Conservation (phyloP, 2,888 invertebrate species). For the Thelaira solivaga region DNA sequence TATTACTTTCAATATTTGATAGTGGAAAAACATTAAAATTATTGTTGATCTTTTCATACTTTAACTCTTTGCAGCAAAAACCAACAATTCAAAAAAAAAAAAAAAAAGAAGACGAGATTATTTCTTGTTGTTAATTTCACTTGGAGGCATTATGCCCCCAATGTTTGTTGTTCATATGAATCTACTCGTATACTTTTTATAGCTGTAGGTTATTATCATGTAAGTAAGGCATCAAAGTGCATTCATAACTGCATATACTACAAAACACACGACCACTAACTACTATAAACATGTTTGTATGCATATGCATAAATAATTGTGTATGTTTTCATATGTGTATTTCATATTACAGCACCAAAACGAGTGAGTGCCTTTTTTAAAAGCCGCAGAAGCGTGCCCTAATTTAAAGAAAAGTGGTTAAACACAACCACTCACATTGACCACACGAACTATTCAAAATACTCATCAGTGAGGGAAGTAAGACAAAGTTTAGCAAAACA, state of each 20-base stretch:
- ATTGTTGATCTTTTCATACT: conserved; percentile 18
- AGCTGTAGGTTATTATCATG: conserved; percentile 58
- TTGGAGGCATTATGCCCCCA: conserved; percentile 47
- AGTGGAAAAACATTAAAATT: conserved; percentile 10
- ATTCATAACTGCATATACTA: conserved; percentile 8
- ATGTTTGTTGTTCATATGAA: conserved; percentile 31
- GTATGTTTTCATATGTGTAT: conserved; percentile 4
- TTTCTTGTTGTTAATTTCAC: conserved; percentile 51
- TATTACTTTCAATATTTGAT: conserved; percentile 42
- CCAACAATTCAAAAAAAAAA: conserved; percentile 8
- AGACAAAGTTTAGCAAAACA: conserved; percentile 9
- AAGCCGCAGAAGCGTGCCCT: conserved; percentile 73
- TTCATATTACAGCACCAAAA: conserved; percentile 53
- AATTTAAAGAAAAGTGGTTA: conserved; percentile 73
- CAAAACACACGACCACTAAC: background rate
- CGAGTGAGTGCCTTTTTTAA: conserved; percentile 35
- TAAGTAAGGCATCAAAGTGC: conserved; percentile 54
- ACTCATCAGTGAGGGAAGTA: conserved; percentile 34
- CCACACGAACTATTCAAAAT: conserved; percentile 53
- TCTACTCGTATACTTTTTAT: too few species aligned
- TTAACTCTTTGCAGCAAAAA: conserved; percentile 25
- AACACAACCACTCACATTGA: conserved; percentile 59
- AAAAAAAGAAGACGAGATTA: conserved; percentile 25
- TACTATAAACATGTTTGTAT: background rate
- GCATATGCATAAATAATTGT: background rate